phyloP scores from a whole-genome alignment of 2,113 vertebrate species.

The Myotis lucifugus region DNA sequence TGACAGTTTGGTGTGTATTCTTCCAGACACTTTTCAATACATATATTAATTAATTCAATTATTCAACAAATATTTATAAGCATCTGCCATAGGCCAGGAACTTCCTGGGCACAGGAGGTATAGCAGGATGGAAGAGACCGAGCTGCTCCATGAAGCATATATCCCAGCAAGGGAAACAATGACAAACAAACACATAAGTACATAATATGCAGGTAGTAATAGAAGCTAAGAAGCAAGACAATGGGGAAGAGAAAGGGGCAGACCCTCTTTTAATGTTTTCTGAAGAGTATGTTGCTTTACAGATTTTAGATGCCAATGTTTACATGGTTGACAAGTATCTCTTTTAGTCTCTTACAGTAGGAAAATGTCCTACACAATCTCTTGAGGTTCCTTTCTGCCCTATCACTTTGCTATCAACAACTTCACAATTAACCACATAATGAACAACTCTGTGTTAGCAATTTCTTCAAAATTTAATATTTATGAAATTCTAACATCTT shows the following conservation, averaged over 20 bases:
- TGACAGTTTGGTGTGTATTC: background rate
- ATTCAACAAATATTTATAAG: conserved; percentile 21
- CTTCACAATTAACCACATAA: conserved; percentile 31
- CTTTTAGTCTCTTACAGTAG: background rate
- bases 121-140: background rate
- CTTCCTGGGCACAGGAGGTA: background rate
- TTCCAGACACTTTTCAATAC: background rate
- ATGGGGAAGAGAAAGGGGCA: no score
- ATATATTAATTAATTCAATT: conserved; percentile 5
- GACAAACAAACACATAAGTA: background rate
- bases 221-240: background rate
- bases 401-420: conserved; percentile 29
- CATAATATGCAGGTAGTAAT: background rate
- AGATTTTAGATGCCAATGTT: conserved; percentile 10
- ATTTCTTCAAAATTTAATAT: conserved; percentile 50
- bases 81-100: background rate
- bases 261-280: background rate
- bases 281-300: background rate
- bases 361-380: conserved; percentile 1
- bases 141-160: background rate
- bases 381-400: background rate
- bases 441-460: background rate
- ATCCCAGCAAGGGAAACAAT: background rate
- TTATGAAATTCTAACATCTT: conserved; percentile 14
- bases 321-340: background rate